A percentile compares a stretch with the other conserved stretches of the same genome.
phyloP scores from a whole-genome alignment of 2,113 vertebrate species.

The Grantiella picta region DNA sequence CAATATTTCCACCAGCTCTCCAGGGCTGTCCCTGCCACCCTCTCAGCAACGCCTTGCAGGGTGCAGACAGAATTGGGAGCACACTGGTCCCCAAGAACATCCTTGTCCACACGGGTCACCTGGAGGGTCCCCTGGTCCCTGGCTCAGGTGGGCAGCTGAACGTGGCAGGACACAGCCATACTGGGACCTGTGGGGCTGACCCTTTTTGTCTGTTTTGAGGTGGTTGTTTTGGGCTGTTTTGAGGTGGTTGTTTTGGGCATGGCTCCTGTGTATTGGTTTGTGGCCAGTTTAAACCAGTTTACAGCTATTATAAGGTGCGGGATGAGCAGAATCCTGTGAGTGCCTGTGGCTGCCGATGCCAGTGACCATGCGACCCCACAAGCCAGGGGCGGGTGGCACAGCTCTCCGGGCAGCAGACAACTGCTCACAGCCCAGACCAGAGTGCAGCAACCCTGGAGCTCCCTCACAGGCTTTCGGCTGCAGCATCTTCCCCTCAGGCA shows the following conservation, averaged over 20 bases:
- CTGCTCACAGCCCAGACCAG: neutral
- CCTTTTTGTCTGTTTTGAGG: neutral
- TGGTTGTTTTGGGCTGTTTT: conserved; percentile 39
- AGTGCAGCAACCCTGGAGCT: neutral
- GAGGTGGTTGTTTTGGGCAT: conserved; percentile 32
- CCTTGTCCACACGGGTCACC: fast-evolving
- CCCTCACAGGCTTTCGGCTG: neutral
- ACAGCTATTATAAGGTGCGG: conserved; percentile 21
- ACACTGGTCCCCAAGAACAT: fast-evolving
- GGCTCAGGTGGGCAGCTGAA: neutral
- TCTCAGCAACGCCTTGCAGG: fast-evolving
- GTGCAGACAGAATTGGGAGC: neutral
- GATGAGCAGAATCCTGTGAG: neutral
- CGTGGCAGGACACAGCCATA: neutral
- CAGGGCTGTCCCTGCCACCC: too few relatives aligned
- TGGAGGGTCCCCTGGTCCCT: neutral
- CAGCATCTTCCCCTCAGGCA: conserved; percentile 36
- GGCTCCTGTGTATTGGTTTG: neutral
- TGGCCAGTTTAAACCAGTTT: conserved; percentile 15
- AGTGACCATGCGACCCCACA: neutral
- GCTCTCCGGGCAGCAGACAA: neutral
- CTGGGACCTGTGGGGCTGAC: neutral
- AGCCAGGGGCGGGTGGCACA: fast-evolving
- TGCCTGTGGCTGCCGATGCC: neutral
- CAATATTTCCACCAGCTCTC: fast-evolving